Percentiles rank a stretch among this genome's conserved stretches.
Conservation (phyloP, 2,113 vertebrate species). For the Vulpes lagopus region DNA sequence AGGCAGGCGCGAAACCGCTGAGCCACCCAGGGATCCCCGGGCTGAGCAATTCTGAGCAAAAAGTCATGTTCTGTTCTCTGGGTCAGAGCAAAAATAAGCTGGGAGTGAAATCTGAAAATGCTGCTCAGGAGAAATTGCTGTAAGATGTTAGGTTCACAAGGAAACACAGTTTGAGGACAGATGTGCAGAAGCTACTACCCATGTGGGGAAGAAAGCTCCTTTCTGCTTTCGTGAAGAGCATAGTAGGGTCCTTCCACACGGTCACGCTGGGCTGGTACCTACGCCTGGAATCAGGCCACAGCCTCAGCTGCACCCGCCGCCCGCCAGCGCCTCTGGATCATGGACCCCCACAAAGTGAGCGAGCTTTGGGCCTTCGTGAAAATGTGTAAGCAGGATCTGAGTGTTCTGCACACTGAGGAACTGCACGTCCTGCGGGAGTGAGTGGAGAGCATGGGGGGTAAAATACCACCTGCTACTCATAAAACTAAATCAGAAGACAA, state of each 20-base stretch:
- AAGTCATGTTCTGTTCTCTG: neutral
- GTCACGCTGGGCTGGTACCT: neutral
- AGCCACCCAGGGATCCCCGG: too few relatives aligned
- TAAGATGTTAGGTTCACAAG: neutral
- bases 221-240: neutral
- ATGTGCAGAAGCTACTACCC: neutral
- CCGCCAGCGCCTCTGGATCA: conserved; percentile 56
- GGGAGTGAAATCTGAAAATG: neutral
- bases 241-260: neutral
- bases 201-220: neutral
- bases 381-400: conserved; percentile 91
- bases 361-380: conserved; percentile 94
- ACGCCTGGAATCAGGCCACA: neutral
- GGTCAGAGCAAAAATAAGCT: neutral
- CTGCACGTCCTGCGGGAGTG: conserved; percentile 93
- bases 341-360: conserved; percentile 93
- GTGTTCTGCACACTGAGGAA: conserved; percentile 92
- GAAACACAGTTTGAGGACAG: neutral
- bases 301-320: too few relatives aligned
- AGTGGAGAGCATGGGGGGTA: conserved; percentile 85
- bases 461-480: too few relatives aligned
- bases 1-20: too few relatives aligned
- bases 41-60: neutral
- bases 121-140: neutral
- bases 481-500: too few relatives aligned